These are phyloP conservation scores for Mesorhabditis sp. DNA, from an alignment of 2,888 invertebrate species.

Conservation along the genomic window DNA sequence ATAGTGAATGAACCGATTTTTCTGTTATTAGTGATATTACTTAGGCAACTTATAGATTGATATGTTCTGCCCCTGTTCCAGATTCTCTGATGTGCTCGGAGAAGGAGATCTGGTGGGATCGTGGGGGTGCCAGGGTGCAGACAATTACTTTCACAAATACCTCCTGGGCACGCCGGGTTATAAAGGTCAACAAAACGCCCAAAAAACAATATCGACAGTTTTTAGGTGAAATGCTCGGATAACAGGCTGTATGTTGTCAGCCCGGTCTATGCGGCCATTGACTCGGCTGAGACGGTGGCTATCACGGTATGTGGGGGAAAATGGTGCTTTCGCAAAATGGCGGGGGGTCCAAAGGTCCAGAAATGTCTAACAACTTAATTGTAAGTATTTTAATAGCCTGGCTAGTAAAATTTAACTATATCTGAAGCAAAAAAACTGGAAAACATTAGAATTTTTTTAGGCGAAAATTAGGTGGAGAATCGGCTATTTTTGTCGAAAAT, in stretches of 20 bases:
- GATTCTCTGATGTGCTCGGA: constrained; percentile 3
- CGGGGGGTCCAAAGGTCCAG: too few species aligned
- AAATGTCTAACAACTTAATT: too few species aligned
- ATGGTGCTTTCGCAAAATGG: too few species aligned
- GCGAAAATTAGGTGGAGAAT: too few species aligned
- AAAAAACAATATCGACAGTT: background rate
- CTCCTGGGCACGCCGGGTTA: background rate
- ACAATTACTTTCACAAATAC: constrained; percentile 5
- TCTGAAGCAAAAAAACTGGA: too few species aligned
- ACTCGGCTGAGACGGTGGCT: constrained; percentile 12
- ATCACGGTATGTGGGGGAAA: constrained; percentile 8
- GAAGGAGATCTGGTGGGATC: background rate
- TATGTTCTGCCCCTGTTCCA: background rate
- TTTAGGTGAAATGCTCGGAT: constrained; percentile 24
- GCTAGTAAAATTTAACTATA: too few species aligned
- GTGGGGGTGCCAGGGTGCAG: background rate
- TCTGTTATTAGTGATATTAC: too few species aligned
- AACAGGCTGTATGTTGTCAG: constrained; percentile 23
- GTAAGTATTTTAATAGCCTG: too few species aligned
- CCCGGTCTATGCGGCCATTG: constrained; percentile 22
- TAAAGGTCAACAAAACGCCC: background rate
- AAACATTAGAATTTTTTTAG: too few species aligned
- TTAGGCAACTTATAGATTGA: too few species aligned
- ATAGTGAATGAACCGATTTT: too few species aligned
- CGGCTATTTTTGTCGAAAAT: too few species aligned